Conservation (phyloP, 2,113 vertebrate genomes). For the Nesospiza acunhae region DNA sequence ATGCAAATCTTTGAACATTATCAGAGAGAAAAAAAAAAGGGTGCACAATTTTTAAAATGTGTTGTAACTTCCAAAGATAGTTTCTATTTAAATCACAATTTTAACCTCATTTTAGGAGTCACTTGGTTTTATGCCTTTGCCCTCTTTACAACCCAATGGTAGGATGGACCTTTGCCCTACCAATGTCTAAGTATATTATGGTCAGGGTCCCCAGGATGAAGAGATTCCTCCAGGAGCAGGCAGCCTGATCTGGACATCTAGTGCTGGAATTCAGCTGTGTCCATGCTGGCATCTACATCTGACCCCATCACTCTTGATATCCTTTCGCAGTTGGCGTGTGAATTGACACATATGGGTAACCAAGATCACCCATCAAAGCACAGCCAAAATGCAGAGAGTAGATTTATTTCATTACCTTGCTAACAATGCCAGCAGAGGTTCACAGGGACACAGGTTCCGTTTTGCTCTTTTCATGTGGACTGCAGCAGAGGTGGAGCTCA, state of each 20-base stretch:
- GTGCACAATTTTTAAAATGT: neutral
- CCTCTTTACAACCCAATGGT: neutral
- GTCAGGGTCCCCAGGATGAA: neutral
- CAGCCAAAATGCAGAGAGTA: neutral
- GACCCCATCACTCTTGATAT: neutral
- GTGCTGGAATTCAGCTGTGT: accelerated
- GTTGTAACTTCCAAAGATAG: neutral
- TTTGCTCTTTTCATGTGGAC: accelerated
- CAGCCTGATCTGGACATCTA: neutral
- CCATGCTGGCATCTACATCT: neutral
- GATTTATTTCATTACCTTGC: neutral
- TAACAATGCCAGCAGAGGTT: neutral
- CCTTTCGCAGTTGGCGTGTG: neutral
- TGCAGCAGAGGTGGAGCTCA: accelerated
- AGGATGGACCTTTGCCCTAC: neutral
- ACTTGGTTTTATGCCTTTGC: neutral
- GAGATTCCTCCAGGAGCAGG: neutral
- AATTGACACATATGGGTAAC: neutral
- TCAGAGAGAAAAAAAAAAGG: accelerated
- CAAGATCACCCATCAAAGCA: neutral
- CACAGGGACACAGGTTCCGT: accelerated
- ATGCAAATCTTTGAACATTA: neutral
- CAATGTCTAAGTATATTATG: neutral
- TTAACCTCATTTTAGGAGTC: neutral
- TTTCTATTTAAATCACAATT: neutral